Percentiles rank a stretch among this genome's conserved stretches.
phyloP scores from a whole-genome alignment of 2,888 invertebrate genomes.

The Alcis repandata region DNA sequence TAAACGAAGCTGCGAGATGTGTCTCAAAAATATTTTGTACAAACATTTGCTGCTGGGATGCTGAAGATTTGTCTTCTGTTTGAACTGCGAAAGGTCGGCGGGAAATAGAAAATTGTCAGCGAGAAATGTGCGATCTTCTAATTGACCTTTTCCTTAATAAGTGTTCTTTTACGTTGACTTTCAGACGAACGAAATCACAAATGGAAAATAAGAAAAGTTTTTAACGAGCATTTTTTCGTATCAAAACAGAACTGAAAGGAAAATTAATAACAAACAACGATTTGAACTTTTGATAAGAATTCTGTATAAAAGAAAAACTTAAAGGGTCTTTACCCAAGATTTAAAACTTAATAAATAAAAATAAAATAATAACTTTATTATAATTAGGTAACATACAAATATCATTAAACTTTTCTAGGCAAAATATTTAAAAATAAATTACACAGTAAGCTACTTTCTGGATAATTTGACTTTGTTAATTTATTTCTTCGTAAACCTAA shows the following conservation, averaged over 20 bases:
- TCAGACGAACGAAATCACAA: conserved; percentile 10
- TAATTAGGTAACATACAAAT: no score
- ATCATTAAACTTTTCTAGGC: no score
- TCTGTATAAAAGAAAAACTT: background rate
- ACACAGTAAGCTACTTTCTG: no score
- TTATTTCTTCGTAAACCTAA: background rate
- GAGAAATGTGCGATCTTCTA: conserved; percentile 33
- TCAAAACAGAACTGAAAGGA: background rate
- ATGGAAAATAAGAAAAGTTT: conserved; percentile 23
- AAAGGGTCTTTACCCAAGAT: background rate
- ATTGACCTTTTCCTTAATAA: conserved; percentile 29
- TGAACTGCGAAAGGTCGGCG: conserved; percentile 40
- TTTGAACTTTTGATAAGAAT: conserved; percentile 10
- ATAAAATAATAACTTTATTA: no score
- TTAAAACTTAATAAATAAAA: no score
- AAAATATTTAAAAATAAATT: no score
- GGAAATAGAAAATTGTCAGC: conserved; percentile 36
- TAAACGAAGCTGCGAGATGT: conserved; percentile 39
- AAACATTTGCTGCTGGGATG: conserved; percentile 40
- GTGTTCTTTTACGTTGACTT: conserved; percentile 8
- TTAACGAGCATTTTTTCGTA: conserved; percentile 21
- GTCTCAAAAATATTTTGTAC: conserved; percentile 44
- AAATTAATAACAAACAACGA: conserved; percentile 12
- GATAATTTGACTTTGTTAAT: no score
- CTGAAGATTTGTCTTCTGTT: conserved; percentile 42